Evolutionary conservation across 2,888 invertebrate genomes (phyloP), one percentile per base, ranked within the genome.

Genomic region (Oxycera nigricornis): DNA sequence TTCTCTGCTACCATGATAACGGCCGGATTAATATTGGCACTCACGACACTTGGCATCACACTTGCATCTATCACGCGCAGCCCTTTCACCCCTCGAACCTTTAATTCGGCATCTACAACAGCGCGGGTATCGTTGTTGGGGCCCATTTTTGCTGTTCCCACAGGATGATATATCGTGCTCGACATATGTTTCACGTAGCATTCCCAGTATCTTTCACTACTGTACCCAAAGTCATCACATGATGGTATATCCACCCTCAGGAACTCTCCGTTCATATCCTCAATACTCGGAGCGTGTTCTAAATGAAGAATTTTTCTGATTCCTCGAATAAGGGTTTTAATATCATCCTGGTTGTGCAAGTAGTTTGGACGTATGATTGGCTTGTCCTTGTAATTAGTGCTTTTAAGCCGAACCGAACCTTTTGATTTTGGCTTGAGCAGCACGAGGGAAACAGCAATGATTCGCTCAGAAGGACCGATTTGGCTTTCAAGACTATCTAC

Each of bases 121-220:
- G 90, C 83, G 0, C 82, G 78, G 31, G 82, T 80, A 78, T 87
- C 87, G 3, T 74, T 79, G 1, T 79, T 79, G 0, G 88, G 87
- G 2, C 90, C 91, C 91, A 91, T 91, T 82, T 87, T 90, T 0
- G 86, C 86, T 0, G 90, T 89, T 68, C 92, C 89, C 1, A 88
- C 88, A 0, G 92, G 92, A 83, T 94, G 93, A 79, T 92, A 93
- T 50, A 93, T 88, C 0, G 94, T 94, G 77, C 91, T 91, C 1
- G 89, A 88, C 81, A 92, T 92, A 81, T 95, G 94, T 35, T 93
- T 88, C 28, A 94, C 87, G 77, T 92, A 90, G 81, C 95, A 95
- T 80, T 93, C 93, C 94, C 95, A 94, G 81, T 94, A 95, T 67
- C 92, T 92, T 81, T 94, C 94, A 14, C 91, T 90, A 78, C 91